These are phyloP conservation scores for Triplophysa tibetana DNA, from an alignment of 2,113 vertebrate species.

Conservation along the genomic window DNA sequence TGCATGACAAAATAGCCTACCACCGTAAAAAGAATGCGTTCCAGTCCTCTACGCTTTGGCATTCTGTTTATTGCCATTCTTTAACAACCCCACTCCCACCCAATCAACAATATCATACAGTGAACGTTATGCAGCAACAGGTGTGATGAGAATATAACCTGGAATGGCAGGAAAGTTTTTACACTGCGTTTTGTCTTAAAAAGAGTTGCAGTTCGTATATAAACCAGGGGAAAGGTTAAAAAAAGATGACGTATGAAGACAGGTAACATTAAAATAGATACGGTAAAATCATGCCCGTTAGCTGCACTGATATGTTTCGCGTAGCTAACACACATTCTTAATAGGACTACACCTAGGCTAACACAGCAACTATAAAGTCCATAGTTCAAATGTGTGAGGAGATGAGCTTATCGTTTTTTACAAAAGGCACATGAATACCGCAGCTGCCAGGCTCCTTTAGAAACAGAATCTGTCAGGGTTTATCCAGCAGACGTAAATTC, in stretches of 20 bases:
- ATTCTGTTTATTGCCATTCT: slow-evolving; percentile 46
- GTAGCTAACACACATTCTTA: slow-evolving; percentile 59
- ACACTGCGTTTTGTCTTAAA: slow-evolving; percentile 22
- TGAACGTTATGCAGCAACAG: slow-evolving; percentile 36
- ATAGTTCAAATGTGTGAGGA: slow-evolving; percentile 52
- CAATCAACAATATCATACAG: slow-evolving; percentile 36
- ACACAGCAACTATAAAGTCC: slow-evolving; percentile 51
- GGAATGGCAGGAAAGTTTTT: slow-evolving; percentile 13
- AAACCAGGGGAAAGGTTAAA: slow-evolving; percentile 11
- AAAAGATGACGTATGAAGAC: slow-evolving; percentile 25
- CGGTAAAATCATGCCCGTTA: slow-evolving; percentile 57
- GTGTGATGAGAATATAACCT: slow-evolving; percentile 30
- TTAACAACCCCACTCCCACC: slow-evolving; percentile 22
- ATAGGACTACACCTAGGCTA: slow-evolving; percentile 56
- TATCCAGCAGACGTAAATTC: slow-evolving; percentile 55
- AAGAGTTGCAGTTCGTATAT: slow-evolving; percentile 44
- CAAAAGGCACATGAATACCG: slow-evolving; percentile 69
- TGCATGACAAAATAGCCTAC: slow-evolving; percentile 54
- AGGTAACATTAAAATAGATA: slow-evolving; percentile 48
- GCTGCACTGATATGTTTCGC: slow-evolving; percentile 67
- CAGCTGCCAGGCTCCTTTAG: slow-evolving; percentile 66
- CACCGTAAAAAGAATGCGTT: slow-evolving; percentile 57
- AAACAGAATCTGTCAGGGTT: slow-evolving; percentile 56
- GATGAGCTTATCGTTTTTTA: slow-evolving; percentile 70
- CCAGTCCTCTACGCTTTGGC: slow-evolving; percentile 66